phyloP scores from a whole-genome alignment of 1,140 invertebrate species.

The Dryas iulia region DNA sequence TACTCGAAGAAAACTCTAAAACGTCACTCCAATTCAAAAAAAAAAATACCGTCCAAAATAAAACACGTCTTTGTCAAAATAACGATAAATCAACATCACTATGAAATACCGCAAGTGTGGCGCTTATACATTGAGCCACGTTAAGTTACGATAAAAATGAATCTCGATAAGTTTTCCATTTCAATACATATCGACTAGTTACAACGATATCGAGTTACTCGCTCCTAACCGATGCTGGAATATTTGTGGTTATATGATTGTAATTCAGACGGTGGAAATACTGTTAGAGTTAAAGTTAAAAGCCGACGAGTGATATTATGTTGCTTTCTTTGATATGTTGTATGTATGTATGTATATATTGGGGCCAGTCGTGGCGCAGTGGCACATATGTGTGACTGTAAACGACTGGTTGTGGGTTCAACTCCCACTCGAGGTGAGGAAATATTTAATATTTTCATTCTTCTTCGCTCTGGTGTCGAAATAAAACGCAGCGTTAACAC shows the following conservation, averaged over 20 bases:
- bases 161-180: constrained; percentile 62
- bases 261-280: constrained; percentile 21
- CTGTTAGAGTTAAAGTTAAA: constrained; percentile 28
- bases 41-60: neutral
- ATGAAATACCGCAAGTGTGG: constrained; percentile 53
- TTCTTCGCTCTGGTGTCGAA: too few species aligned
- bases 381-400: neutral
- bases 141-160: constrained; percentile 53
- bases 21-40: neutral
- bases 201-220: constrained; percentile 53
- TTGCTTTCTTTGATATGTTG: neutral
- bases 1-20: neutral
- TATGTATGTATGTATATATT: neutral
- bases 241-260: constrained; percentile 29
- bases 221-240: constrained; percentile 18
- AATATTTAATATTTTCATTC: too few species aligned
- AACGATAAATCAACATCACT: constrained; percentile 35
- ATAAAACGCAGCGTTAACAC: too few species aligned
- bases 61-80: neutral
- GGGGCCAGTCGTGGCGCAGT: neutral
- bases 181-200: constrained; percentile 53
- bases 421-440: too few species aligned
- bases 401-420: too few species aligned
- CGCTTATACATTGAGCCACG: too few species aligned
- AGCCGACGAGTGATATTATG: constrained; percentile 10